phyloP scores from a whole-genome alignment of 2,888 invertebrate species.

The Hanleya hanleyi region DNA sequence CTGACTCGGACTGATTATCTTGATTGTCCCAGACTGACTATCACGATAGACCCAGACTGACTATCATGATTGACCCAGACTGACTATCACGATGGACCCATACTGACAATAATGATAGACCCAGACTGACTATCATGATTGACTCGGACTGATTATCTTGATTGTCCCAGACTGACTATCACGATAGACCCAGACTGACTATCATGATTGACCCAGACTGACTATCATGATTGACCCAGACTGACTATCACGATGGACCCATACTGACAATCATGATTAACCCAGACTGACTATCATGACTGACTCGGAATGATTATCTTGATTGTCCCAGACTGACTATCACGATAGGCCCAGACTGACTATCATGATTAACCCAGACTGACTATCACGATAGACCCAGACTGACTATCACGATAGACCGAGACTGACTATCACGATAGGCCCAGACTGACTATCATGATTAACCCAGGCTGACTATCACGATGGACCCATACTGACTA shows the following conservation, averaged over 20 bases:
- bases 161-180: background rate
- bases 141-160: background rate
- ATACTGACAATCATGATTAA: background rate
- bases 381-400: no score
- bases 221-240: background rate
- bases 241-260: background rate
- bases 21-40: background rate
- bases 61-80: background rate
- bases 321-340: background rate
- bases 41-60: background rate
- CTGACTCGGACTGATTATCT: background rate
- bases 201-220: background rate
- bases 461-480: no score
- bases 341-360: no score
- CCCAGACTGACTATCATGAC: background rate
- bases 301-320: background rate
- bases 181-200: background rate
- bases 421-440: no score
- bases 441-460: no score
- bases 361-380: no score
- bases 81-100: background rate
- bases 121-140: background rate
- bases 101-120: background rate
- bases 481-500: no score
- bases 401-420: no score